These are phyloP conservation scores for Drosophila tripunctata DNA, from an alignment of 2,888 invertebrate genomes.

Conservation along the genomic window DNA sequence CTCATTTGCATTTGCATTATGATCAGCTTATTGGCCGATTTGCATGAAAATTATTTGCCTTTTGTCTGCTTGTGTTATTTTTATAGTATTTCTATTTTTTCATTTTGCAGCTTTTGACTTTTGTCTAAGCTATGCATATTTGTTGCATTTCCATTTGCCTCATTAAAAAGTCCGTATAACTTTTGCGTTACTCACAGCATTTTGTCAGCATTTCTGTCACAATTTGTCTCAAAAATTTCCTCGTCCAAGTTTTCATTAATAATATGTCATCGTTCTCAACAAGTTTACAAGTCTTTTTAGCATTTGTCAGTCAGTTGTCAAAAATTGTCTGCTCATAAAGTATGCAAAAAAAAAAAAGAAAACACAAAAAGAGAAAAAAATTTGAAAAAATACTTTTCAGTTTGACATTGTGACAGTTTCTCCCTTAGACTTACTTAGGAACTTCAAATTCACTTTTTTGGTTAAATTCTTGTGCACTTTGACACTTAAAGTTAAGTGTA, in stretches of 20 bases:
- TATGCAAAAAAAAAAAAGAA: constrained; percentile 17
- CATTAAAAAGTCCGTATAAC: constrained; percentile 44
- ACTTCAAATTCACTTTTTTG: background rate
- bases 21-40: constrained; percentile 47
- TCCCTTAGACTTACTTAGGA: constrained; percentile 4
- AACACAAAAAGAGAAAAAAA: too few relatives aligned
- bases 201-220: constrained; percentile 29
- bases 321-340: constrained; percentile 22
- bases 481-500: constrained; percentile 37
- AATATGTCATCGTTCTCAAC: constrained; percentile 31
- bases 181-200: constrained; percentile 1
- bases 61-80: constrained; percentile 11
- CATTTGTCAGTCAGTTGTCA: constrained; percentile 59
- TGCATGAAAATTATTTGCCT: constrained; percentile 51
- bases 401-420: constrained; percentile 38
- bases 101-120: constrained; percentile 21
- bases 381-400: background rate
- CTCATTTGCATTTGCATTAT: constrained; percentile 5
- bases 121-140: constrained; percentile 29
- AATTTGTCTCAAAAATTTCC: constrained; percentile 43
- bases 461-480: constrained; percentile 31
- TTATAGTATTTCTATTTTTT: background rate
- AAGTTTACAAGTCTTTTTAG: constrained; percentile 39
- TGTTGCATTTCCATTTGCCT: constrained; percentile 14
- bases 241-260: constrained; percentile 57